Percentiles rank a stretch among this genome's conserved stretches.
These are phyloP conservation scores for Xanthostigma xanthostigma DNA, from an alignment of 2,888 invertebrate genomes.

Conservation along the genomic window DNA sequence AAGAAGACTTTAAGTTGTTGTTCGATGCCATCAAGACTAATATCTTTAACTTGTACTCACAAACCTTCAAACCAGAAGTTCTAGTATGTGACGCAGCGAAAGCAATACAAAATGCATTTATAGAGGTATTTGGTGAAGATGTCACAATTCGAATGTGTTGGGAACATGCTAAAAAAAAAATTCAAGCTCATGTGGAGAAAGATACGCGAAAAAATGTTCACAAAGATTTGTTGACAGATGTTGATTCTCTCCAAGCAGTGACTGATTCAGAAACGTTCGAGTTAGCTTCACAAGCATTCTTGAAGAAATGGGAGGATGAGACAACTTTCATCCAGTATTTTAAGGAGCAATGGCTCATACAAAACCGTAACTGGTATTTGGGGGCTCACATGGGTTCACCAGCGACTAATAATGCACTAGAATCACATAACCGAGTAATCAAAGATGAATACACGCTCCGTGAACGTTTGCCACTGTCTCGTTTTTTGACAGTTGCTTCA, in stretches of 20 bases:
- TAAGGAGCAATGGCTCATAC: slow-evolving; percentile 7
- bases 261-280: slow-evolving; percentile 13
- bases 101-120: slow-evolving; percentile 10
- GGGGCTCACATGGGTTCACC: slow-evolving; percentile 6
- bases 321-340: slow-evolving; percentile 4
- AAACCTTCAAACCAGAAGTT: slow-evolving; percentile 10
- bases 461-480: slow-evolving; percentile 6
- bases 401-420: slow-evolving; percentile 7
- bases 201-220: neutral
- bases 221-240: slow-evolving; percentile 10
- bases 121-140: too few relatives aligned
- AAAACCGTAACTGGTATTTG: slow-evolving; percentile 8
- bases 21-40: slow-evolving; percentile 12
- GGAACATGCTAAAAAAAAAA: slow-evolving; percentile 16
- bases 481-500: slow-evolving; percentile 6
- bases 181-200: slow-evolving; percentile 11
- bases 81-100: slow-evolving; percentile 13
- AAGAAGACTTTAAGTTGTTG: slow-evolving; percentile 13
- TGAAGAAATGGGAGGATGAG: slow-evolving; percentile 12
- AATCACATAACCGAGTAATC: slow-evolving; percentile 8
- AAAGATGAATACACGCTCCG: slow-evolving; percentile 8
- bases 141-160: slow-evolving; percentile 14
- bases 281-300: slow-evolving; percentile 14
- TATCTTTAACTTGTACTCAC: slow-evolving; percentile 11
- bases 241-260: slow-evolving; percentile 13